These are phyloP conservation scores for Conistra vaccinii DNA, from an alignment of 2,888 invertebrate species.

Conservation along the genomic window DNA sequence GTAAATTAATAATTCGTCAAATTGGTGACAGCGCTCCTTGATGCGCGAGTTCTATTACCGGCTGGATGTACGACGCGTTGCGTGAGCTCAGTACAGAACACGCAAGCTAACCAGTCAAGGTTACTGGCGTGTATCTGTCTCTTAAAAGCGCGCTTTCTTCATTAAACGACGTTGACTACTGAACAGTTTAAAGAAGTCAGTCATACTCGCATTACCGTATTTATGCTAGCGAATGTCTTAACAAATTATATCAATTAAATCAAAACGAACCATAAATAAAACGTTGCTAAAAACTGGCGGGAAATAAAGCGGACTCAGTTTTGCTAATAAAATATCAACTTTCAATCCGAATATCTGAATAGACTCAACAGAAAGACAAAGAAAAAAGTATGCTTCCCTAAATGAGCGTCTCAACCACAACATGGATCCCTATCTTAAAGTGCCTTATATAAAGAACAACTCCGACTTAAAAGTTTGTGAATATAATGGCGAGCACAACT, in stretches of 20 bases:
- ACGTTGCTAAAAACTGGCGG: too few species aligned
- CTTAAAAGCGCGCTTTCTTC: too few species aligned
- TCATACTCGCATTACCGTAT: background rate
- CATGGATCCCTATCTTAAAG: constrained; percentile 33
- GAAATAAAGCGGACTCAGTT: background rate
- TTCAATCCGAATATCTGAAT: background rate
- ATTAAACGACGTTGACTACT: background rate
- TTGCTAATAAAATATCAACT: background rate
- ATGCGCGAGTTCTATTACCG: too few species aligned
- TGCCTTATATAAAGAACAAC: constrained; percentile 53
- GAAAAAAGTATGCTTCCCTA: constrained; percentile 9
- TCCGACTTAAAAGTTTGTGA: constrained; percentile 57
- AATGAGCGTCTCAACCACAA: constrained; percentile 36
- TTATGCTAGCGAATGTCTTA: background rate
- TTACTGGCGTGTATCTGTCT: too few species aligned
- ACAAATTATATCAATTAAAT: background rate
- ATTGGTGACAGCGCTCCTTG: too few species aligned
- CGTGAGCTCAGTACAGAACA: too few species aligned
- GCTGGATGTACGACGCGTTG: too few species aligned
- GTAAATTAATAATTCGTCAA: too few species aligned
- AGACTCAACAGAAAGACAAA: background rate
- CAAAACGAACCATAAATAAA: background rate
- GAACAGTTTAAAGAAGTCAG: background rate
- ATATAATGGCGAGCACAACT: constrained; percentile 55
- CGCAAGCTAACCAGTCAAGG: too few species aligned